Evolutionary conservation across 2,888 invertebrate genomes (phyloP).

Genomic region (Leptinotarsa haldemani): DNA sequence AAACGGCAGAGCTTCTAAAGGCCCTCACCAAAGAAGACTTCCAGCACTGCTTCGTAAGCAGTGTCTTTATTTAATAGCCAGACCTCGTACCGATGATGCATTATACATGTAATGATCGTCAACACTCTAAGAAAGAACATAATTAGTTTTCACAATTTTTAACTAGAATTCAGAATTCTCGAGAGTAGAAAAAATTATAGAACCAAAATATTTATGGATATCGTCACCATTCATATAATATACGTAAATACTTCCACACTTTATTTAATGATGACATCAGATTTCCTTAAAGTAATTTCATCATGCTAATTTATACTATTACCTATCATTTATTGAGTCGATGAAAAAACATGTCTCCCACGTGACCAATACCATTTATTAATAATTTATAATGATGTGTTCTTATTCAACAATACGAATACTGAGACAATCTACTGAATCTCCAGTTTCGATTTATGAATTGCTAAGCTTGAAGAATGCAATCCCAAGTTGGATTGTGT

Average conservation of each 20-base stretch:
- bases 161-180: neutral
- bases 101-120: too few species aligned
- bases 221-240: neutral
- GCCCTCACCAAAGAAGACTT: too few species aligned
- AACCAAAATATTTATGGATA: neutral
- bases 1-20: too few species aligned
- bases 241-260: neutral
- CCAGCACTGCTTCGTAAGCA: too few species aligned
- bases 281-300: neutral
- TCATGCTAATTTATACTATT: neutral
- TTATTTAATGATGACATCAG: conserved; percentile 1
- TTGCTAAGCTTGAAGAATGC: too few species aligned
- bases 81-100: too few species aligned
- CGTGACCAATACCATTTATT: neutral
- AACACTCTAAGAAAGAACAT: too few species aligned
- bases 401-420: too few species aligned
- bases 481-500: too few species aligned
- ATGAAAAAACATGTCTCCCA: neutral
- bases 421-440: too few species aligned
- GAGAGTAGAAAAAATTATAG: neutral
- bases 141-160: neutral
- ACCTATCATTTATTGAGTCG: neutral
- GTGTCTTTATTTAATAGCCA: too few species aligned
- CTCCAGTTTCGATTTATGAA: too few species aligned
- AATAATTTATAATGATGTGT: neutral